Evolutionary conservation across 2,888 invertebrate genomes (phyloP).

Genomic region (Diaprepes abbreviatus): DNA sequence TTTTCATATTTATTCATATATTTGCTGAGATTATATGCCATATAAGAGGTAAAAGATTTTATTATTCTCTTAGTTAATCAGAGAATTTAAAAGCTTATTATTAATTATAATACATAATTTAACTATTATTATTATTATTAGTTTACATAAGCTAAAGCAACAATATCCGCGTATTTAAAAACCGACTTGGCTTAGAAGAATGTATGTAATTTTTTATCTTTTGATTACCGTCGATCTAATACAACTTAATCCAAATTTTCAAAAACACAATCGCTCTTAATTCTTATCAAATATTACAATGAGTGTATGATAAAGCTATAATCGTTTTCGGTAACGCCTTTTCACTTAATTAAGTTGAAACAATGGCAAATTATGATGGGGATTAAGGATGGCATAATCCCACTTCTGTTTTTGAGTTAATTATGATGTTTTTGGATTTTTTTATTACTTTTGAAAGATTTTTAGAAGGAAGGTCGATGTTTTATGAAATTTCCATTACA

Average conservation of each 20-base stretch:
- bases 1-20: too few relatives aligned
- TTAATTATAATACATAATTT: too few relatives aligned
- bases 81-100: too few relatives aligned
- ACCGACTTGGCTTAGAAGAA: neutral
- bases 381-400: conserved; percentile 6
- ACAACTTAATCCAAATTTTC: conserved; percentile 21
- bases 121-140: neutral
- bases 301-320: conserved; percentile 1
- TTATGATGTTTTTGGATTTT: conserved; percentile 6
- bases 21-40: too few relatives aligned
- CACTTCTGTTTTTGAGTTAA: neutral
- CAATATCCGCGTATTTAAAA: neutral
- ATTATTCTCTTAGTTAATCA: too few relatives aligned
- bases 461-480: neutral
- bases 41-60: too few relatives aligned
- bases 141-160: neutral
- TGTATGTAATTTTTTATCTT: conserved; percentile 11
- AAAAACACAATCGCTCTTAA: conserved; percentile 17
- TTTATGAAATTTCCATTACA: too few relatives aligned
- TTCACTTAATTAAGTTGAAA: neutral
- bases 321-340: neutral
- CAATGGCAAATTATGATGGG: conserved; percentile 3
- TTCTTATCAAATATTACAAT: conserved; percentile 21
- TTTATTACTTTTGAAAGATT: neutral
- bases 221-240: neutral